phyloP scores from a whole-genome alignment of 2,113 vertebrate species.

The Sylvietta virens region DNA sequence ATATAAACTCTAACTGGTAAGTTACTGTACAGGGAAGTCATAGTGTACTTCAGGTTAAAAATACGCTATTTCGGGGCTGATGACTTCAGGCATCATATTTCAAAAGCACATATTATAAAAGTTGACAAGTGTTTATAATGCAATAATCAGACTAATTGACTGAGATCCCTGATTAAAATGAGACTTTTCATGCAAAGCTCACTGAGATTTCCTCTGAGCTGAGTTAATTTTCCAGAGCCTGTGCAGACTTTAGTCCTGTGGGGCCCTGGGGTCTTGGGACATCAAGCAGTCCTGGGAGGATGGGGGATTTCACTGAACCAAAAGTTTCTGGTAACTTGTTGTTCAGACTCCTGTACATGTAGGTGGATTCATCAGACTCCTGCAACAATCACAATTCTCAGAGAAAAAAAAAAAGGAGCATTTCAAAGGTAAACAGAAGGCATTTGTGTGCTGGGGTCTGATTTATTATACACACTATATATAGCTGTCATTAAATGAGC shows the following conservation, averaged over 20 bases:
- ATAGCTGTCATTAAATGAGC: slow-evolving; percentile 82
- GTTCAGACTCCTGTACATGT: not conserved
- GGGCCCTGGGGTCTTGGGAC: accelerated
- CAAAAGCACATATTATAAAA: slow-evolving; percentile 13
- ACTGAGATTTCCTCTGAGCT: not conserved
- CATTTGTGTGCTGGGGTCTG: slow-evolving; percentile 57
- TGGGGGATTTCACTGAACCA: not conserved
- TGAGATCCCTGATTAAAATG: slow-evolving; percentile 37
- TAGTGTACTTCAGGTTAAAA: not conserved
- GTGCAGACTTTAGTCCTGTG: not conserved
- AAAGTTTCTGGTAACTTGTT: not conserved
- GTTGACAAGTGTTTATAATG: slow-evolving; percentile 46
- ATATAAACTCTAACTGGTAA: not conserved
- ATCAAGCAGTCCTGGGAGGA: not conserved
- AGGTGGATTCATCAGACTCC: not conserved
- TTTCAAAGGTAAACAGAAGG: slow-evolving; percentile 46
- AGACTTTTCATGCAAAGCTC: slow-evolving; percentile 1
- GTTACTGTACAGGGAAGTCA: not conserved
- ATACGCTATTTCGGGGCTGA: not conserved
- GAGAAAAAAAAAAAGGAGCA: not conserved
- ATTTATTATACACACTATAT: slow-evolving; percentile 80
- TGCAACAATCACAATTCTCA: not conserved
- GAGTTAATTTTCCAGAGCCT: not conserved
- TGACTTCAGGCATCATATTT: not conserved
- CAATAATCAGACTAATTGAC: slow-evolving; percentile 49